Evolutionary conservation across 2,888 invertebrate genomes (phyloP).

Genomic region (Pristionchus entomophagus): DNA sequence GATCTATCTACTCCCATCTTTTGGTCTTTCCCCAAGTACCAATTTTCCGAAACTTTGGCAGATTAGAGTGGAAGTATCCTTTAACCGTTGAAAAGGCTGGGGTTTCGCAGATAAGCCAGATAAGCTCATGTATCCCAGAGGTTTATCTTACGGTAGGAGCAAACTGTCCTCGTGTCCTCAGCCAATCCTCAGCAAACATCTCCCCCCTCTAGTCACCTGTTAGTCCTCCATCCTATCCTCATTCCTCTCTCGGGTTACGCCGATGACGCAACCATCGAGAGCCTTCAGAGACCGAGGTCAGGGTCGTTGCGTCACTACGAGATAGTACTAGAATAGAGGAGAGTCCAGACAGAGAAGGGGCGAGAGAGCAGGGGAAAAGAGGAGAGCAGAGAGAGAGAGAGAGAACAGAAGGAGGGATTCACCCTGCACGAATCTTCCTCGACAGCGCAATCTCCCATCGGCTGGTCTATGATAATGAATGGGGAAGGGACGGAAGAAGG

Average conservation of each 20-base stretch:
- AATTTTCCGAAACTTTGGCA: too few species aligned
- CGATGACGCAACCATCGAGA: background rate
- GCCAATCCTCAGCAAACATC: background rate
- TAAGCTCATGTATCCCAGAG: background rate
- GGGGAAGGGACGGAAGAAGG: background rate
- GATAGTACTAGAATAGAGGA: background rate
- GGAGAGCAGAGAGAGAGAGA: background rate
- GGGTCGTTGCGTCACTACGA: background rate
- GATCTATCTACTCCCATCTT: too few species aligned
- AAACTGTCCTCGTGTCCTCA: background rate
- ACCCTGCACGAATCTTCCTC: background rate
- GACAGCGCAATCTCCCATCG: background rate
- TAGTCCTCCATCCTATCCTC: background rate
- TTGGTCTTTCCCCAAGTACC: too few species aligned
- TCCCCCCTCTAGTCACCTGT: background rate
- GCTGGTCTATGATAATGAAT: conserved; percentile 9
- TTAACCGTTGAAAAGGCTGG: background rate
- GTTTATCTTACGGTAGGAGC: background rate
- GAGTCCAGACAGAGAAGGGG: background rate
- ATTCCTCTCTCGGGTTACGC: conserved; percentile 6
- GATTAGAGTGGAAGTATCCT: too few species aligned
- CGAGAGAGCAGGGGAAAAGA: conserved; percentile 14
- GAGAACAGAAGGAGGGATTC: background rate
- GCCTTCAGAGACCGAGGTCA: background rate
- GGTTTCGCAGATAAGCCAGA: background rate